A percentile compares a stretch with the other conserved stretches of the same genome.
Conservation (phyloP, 2,113 vertebrate species). For the Centropus bengalensis region DNA sequence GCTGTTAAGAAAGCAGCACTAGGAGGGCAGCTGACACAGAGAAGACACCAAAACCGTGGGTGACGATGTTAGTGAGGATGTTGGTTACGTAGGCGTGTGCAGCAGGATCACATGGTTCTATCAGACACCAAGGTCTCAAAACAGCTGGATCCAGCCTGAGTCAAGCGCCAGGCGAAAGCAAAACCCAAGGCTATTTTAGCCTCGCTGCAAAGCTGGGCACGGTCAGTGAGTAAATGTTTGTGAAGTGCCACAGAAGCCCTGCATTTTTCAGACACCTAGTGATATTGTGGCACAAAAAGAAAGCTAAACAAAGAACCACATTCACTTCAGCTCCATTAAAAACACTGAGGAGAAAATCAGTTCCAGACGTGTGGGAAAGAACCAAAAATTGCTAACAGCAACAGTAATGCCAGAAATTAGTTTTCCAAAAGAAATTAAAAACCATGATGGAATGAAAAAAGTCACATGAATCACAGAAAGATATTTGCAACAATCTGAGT, state of each 20-base stretch:
- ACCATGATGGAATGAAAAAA: background rate
- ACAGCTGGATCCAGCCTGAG: background rate
- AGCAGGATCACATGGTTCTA: background rate
- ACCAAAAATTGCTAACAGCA: conserved; percentile 20
- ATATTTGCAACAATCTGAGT: background rate
- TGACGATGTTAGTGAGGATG: background rate
- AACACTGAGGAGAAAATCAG: conserved; percentile 16
- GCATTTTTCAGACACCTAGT: conserved; percentile 48
- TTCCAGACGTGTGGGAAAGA: conserved; percentile 51
- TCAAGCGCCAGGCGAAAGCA: background rate
- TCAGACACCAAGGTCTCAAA: background rate
- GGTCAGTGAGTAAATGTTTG: background rate
- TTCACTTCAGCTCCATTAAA: conserved; percentile 53
- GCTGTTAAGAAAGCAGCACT: background rate
- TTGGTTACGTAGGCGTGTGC: background rate
- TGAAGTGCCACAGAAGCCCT: conserved; percentile 31
- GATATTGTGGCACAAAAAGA: conserved; percentile 27
- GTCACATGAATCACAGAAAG: background rate
- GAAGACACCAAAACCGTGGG: background rate
- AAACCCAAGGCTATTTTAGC: background rate
- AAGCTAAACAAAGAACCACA: conserved; percentile 55
- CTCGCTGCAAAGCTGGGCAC: background rate
- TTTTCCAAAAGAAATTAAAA: conserved; percentile 25
- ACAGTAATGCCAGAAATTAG: conserved; percentile 1
- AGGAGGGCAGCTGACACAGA: background rate